Base-by-base conservation (phyloP, 2,113 vertebrate genomes). In the Casuarius casuarius region DNA sequence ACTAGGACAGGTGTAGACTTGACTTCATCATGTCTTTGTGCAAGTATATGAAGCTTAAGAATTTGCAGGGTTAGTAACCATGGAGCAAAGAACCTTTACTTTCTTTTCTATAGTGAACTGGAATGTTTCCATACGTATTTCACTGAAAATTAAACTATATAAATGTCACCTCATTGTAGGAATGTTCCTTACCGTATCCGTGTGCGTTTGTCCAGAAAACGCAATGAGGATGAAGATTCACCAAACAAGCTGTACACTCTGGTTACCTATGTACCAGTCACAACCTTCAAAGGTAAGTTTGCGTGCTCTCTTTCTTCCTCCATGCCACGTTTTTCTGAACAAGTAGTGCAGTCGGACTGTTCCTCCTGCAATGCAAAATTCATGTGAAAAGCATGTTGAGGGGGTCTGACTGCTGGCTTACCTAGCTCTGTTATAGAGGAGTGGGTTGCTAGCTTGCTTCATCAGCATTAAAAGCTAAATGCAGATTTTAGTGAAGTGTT, bases 221-320 rank as follows among this genome's bases (percentile, higher is more conserved):
- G 99, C 51, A 99, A 99, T 1, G 99, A 99, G 93, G 99, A 99
- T n/a, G 99, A 99, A 95, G 99, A 99, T 84, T 99, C 99, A 1
- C 99, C 99, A n/a, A 99, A 99, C 98, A 99, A 99, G 88, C 98
- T 99, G 0, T 99, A 99, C 93, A 99, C 99, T 2, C 96, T 99
- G 97, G 99, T 99, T 66, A 99, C 99, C 56, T 99, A 99, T 0
- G 99, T 99, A 84, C 99, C 99, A 73, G 99, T 99, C 93, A 99
- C 99, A 82, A 99, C 99, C 16, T 99, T 99, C 98, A 99, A 99
- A 99, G 99, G 99, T 99, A 90, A 98, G 94, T 71, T n/a, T 74
- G 12, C 8, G 0, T 16, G 46, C 31, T 0, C 0, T 14, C 46
- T 70, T 59, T 61, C 25, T 44, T 66, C 14, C 40, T 71, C 54